These are phyloP conservation scores for Sphinx pinastri DNA, from an alignment of 2,888 invertebrate species.

Conservation along the genomic window DNA sequence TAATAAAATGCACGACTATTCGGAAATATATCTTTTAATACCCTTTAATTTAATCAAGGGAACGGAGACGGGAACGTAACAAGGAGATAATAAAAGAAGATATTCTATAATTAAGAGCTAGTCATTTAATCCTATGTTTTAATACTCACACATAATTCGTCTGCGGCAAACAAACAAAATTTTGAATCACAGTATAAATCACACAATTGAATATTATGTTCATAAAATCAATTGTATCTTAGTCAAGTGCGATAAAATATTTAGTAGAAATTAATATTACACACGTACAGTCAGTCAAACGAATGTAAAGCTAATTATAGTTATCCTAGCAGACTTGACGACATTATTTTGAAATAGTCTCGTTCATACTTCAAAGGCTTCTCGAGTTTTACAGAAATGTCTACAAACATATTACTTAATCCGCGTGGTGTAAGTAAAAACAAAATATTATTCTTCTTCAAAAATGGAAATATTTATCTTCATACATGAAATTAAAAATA, in stretches of 20 bases:
- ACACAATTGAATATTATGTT: constrained; percentile 50
- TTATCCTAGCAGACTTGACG: constrained; percentile 29
- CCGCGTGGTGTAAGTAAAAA: background rate
- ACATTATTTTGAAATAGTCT: background rate
- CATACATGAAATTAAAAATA: background rate
- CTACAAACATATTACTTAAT: background rate
- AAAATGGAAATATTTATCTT: background rate
- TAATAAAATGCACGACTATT: constrained; percentile 41
- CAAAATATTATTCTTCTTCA: background rate
- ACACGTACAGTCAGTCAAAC: constrained; percentile 56
- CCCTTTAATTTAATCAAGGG: background rate
- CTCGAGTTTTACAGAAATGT: background rate
- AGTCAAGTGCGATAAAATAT: constrained; percentile 36
- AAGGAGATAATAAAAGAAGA: constrained; percentile 24
- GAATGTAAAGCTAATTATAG: constrained; percentile 45
- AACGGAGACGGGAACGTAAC: background rate
- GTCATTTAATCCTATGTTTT: constrained; percentile 26
- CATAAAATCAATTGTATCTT: constrained; percentile 41
- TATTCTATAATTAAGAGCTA: constrained; percentile 23
- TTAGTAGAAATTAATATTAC: constrained; percentile 39
- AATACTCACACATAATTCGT: constrained; percentile 43
- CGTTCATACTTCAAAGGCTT: too few species aligned
- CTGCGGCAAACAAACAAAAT: constrained; percentile 44
- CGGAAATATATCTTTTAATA: background rate
- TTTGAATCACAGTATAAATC: constrained; percentile 49